Conservation (phyloP, 2,888 invertebrate genomes). For the Cheilosia pagana region DNA sequence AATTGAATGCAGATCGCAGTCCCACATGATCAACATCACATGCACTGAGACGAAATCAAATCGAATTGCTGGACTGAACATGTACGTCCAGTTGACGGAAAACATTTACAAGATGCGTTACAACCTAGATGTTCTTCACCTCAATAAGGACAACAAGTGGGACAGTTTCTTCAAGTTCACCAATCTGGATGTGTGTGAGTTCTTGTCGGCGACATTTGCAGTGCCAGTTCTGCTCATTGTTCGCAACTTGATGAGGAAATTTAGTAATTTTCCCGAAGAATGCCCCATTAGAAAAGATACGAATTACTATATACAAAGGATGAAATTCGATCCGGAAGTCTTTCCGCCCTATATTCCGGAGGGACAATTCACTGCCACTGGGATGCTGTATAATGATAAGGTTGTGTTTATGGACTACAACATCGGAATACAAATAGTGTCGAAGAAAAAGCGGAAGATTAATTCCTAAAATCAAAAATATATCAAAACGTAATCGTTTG, state of each 20-base stretch:
- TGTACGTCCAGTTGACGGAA: constrained; percentile 9
- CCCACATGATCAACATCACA: constrained; percentile 22
- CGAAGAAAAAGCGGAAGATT: constrained; percentile 21
- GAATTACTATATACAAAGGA: not conserved
- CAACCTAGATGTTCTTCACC: constrained; percentile 9
- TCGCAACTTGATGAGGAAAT: constrained; percentile 30
- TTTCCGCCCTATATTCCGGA: not conserved
- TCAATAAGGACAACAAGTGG: constrained; percentile 29
- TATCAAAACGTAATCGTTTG: too few species aligned
- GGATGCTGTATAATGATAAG: not conserved
- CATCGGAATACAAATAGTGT: constrained; percentile 15
- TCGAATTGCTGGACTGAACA: constrained; percentile 37
- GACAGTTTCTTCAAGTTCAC: constrained; percentile 42
- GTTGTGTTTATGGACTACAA: constrained; percentile 9
- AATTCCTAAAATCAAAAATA: not conserved
- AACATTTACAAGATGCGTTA: constrained; percentile 48
- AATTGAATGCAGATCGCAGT: constrained; percentile 12
- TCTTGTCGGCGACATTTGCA: constrained; percentile 38
- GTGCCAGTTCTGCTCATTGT: constrained; percentile 35
- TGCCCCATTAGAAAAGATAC: not conserved
- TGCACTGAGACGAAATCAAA: constrained; percentile 52
- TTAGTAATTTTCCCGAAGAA: not conserved
- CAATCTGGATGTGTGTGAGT: constrained; percentile 53
- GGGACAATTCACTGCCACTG: constrained; percentile 24
- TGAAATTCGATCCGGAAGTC: not conserved